Percentiles rank a stretch among this genome's conserved stretches.
These are phyloP conservation scores for Drosophila anceps DNA, from an alignment of 2,888 invertebrate genomes.

Conservation along the genomic window DNA sequence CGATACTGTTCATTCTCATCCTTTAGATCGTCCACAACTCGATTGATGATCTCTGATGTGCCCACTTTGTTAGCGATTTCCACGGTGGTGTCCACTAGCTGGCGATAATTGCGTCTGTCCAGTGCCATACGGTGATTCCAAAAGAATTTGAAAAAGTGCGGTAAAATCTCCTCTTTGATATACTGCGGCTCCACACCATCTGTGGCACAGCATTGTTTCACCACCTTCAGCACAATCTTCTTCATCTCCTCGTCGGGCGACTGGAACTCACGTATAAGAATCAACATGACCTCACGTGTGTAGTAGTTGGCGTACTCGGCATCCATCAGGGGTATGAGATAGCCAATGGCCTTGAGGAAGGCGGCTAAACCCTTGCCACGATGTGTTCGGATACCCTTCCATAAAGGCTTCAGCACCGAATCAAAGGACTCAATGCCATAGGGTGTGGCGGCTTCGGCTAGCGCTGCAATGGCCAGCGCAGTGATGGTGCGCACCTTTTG, in stretches of 20 bases:
- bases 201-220: constrained; percentile 99
- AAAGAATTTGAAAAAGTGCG: constrained; percentile 99
- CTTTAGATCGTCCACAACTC: constrained; percentile 99
- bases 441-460: constrained; percentile 99
- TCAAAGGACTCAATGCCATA: constrained; percentile 99
- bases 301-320: constrained; percentile 99
- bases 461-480: constrained; percentile 98
- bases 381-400: constrained; percentile 98
- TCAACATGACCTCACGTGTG: constrained; percentile 96
- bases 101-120: constrained; percentile 98
- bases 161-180: constrained; percentile 99
- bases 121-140: constrained; percentile 99
- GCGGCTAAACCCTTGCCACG: constrained; percentile 97
- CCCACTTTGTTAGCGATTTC: constrained; percentile 99
- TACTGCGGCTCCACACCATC: constrained; percentile 99
- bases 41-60: constrained; percentile 99
- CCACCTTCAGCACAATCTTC: constrained; percentile 99
- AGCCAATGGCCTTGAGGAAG: constrained; percentile 99
- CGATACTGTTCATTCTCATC: constrained; percentile 99
- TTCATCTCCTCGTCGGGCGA: constrained; percentile 99
- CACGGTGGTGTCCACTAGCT: constrained; percentile 99
- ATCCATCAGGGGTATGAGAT: constrained; percentile 99
- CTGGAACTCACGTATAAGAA: constrained; percentile 99
- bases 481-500: constrained; percentile 99
- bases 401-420: constrained; percentile 98